Evolutionary conservation across 2,888 invertebrate genomes (phyloP), one percentile per base, ranked within the genome.

Genomic region (Stegana nigrithorax): DNA sequence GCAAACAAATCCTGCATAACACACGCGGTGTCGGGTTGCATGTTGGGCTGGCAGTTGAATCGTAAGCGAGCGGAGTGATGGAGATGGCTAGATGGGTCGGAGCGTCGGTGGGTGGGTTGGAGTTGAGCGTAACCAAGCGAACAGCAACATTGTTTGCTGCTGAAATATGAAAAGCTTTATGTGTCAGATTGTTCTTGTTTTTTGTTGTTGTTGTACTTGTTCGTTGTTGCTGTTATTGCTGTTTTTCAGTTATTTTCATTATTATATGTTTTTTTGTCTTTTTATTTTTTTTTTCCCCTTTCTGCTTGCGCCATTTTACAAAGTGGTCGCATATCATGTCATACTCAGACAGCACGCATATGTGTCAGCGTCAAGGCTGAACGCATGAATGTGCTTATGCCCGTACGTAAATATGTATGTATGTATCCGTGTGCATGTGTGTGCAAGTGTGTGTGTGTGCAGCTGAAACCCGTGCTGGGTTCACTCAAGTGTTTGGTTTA

Each of bases 241-340:
- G 12, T 55, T 55, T 25, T 50, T 50, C n/a, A 19, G 12, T 23
- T 32, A 17, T n/a, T 36, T 55, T 53, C 32, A 21, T 45, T 55
- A 21, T 53, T 21, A 19, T 21, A 17, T 36, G 21, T 23, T 17
- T 55, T 55, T 19, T 53, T 7, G 29, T 12, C 50, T 19, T 23
- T 17, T 47, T 19, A 23, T 23, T 68, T 76, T 69, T 64, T 66
- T 72, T 64, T 67, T 64, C 67, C 63, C 68, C 67, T 69, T 63
- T 66, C 71, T 68, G 69, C 73, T 71, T 73, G 68, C 69, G 69
- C 63, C 73, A 80, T 75, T 75, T 73, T 70, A 73, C 71, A 80
- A 81, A 80, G 80, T 82, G 81, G 78, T 81, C 79, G 73, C 76
- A 81, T 78, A 81, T 80, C 73, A 78, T 82, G 81, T 81, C 82